Evolutionary conservation across 2,888 invertebrate genomes (phyloP).

Genomic region (Drosophila trichaetosa): DNA sequence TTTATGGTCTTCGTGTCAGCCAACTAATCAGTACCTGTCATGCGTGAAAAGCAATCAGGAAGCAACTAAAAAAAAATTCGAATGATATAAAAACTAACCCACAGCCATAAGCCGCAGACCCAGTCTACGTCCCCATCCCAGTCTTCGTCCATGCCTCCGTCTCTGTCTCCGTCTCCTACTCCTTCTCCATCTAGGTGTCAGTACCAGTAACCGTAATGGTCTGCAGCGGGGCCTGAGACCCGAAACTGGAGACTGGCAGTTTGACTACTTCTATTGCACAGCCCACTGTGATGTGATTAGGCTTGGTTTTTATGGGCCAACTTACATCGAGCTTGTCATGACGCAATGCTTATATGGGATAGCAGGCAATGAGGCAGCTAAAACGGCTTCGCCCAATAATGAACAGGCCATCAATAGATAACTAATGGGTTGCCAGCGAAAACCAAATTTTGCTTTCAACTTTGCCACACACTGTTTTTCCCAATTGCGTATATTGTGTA

Average conservation of each 20-base stretch:
- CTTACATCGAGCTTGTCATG: slow-evolving; percentile 44
- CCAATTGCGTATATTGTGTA: not conserved
- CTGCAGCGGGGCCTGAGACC: slow-evolving; percentile 21
- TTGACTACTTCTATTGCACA: slow-evolving; percentile 23
- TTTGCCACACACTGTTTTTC: not conserved
- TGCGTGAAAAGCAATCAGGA: slow-evolving; percentile 74
- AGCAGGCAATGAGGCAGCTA: slow-evolving; percentile 33
- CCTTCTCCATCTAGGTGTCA: not conserved
- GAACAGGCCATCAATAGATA: slow-evolving; percentile 48
- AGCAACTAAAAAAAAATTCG: slow-evolving; percentile 35
- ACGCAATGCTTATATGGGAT: slow-evolving; percentile 54
- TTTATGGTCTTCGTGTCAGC: slow-evolving; percentile 55
- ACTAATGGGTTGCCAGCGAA: slow-evolving; percentile 38
- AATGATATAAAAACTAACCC: slow-evolving; percentile 44
- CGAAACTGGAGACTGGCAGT: slow-evolving; percentile 5
- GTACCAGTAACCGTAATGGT: slow-evolving; percentile 41
- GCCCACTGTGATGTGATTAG: slow-evolving; percentile 53
- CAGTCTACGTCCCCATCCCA: slow-evolving; percentile 1
- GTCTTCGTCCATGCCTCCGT: not conserved
- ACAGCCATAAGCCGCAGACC: slow-evolving; percentile 16
- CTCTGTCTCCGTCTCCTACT: not conserved
- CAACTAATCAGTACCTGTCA: slow-evolving; percentile 78
- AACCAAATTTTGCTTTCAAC: slow-evolving; percentile 12
- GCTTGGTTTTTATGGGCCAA: slow-evolving; percentile 51
- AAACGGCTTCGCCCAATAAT: slow-evolving; percentile 35